Evolutionary conservation across 2,888 invertebrate species (phyloP).

Genomic region (Azorinus chamasolen): DNA sequence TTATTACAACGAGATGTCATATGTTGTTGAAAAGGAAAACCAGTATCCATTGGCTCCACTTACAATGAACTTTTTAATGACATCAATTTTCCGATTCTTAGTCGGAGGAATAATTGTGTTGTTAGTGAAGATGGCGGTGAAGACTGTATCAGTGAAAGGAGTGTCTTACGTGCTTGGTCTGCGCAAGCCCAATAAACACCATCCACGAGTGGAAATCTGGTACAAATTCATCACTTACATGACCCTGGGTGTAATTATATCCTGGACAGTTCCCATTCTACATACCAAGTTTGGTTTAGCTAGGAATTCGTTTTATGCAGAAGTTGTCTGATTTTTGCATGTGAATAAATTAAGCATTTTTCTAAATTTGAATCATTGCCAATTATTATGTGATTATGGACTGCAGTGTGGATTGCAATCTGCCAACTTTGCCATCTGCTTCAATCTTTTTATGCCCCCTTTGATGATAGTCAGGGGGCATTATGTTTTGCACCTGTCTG

Average conservation of each 20-base stretch:
- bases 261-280: slow-evolving; percentile 71
- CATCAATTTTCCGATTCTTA: slow-evolving; percentile 71
- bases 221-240: slow-evolving; percentile 77
- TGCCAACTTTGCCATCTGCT: too few relatives aligned
- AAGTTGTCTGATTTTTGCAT: slow-evolving; percentile 59
- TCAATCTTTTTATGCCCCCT: too few relatives aligned
- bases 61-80: slow-evolving; percentile 63
- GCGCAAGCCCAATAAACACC: slow-evolving; percentile 72
- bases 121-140: slow-evolving; percentile 63
- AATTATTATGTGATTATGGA: too few relatives aligned
- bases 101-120: slow-evolving; percentile 68
- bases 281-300: slow-evolving; percentile 72
- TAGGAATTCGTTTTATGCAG: slow-evolving; percentile 69
- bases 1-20: slow-evolving; percentile 73
- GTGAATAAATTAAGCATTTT: too few relatives aligned
- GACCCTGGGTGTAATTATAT: slow-evolving; percentile 68
- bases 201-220: slow-evolving; percentile 70
- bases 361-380: too few relatives aligned
- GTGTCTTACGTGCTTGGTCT: slow-evolving; percentile 73
- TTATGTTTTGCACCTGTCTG: too few relatives aligned
- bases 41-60: slow-evolving; percentile 64
- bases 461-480: too few relatives aligned
- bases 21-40: slow-evolving; percentile 32
- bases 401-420: too few relatives aligned
- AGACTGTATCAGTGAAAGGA: slow-evolving; percentile 63